A percentile compares a stretch with the other conserved stretches of the same genome.
These are phyloP conservation scores for Ammospiza nelsoni DNA, from an alignment of 2,113 vertebrate genomes.

Conservation along the genomic window DNA sequence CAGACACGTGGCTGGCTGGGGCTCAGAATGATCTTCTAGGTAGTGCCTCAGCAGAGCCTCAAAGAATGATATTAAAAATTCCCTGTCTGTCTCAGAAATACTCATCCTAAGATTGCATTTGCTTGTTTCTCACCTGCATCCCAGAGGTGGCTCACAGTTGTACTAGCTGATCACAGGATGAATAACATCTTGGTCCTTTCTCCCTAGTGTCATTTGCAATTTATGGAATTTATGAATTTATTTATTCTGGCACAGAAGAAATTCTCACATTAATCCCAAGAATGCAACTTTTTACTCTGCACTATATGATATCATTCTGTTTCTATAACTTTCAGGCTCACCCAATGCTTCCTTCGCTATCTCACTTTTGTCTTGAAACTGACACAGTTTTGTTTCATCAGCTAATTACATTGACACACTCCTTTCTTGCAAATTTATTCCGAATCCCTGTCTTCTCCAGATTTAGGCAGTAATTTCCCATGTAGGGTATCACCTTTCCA, in stretches of 20 bases:
- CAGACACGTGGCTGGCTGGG: neutral
- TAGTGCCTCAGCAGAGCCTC: neutral
- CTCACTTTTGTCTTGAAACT: neutral
- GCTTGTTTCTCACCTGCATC: slow-evolving; percentile 40
- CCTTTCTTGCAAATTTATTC: neutral
- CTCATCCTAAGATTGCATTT: neutral
- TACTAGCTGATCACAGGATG: slow-evolving; percentile 13
- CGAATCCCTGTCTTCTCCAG: neutral
- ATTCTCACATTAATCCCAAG: slow-evolving; percentile 28
- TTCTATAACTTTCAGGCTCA: slow-evolving; percentile 26
- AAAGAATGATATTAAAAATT: neutral
- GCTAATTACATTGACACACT: neutral
- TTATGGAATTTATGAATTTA: slow-evolving; percentile 29
- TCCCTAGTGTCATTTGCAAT: neutral
- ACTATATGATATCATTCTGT: neutral
- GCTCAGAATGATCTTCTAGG: neutral
- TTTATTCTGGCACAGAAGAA: slow-evolving; percentile 18
- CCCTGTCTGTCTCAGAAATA: neutral
- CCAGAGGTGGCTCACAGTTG: neutral
- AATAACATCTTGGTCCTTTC: neutral
- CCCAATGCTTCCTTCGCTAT: neutral
- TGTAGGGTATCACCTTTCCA: neutral
- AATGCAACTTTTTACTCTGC: neutral
- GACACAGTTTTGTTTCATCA: slow-evolving; percentile 10
- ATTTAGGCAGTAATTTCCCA: neutral